Percentiles rank a stretch among this genome's conserved stretches.
These are phyloP conservation scores for Galaxea fascicularis DNA, from an alignment of 92 coral and sea anemone species.

Conservation along the genomic window DNA sequence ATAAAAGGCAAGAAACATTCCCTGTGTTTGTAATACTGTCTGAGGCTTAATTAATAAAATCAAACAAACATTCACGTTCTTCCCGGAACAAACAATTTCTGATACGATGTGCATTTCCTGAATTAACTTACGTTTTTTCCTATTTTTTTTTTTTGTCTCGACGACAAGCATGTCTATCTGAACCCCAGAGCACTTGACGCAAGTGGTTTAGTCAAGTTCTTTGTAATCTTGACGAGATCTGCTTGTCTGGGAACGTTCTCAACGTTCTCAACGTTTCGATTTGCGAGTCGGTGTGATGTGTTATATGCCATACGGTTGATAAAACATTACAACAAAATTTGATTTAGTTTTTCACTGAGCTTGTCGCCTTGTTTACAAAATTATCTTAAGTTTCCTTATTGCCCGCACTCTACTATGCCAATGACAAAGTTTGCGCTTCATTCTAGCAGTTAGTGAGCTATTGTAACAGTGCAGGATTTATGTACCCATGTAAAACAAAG, in stretches of 20 bases:
- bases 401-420: background rate
- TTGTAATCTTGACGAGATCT: too few species aligned
- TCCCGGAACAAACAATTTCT: conserved; percentile 15
- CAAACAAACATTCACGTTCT: background rate
- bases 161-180: background rate
- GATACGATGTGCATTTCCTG: background rate
- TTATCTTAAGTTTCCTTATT: background rate
- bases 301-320: too few species aligned
- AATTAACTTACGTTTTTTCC: background rate
- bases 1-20: background rate
- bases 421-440: background rate
- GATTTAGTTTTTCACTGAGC: too few species aligned
- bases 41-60: conserved; percentile 23
- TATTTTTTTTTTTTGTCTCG: background rate
- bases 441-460: background rate
- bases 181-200: background rate
- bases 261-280: too few species aligned
- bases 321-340: too few species aligned
- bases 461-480: too few species aligned
- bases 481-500: too few species aligned
- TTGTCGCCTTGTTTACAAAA: background rate
- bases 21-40: background rate
- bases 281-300: too few species aligned
- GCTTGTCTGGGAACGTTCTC: too few species aligned
- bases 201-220: too few species aligned